phyloP scores from a whole-genome alignment of 2,888 invertebrate species.

The Cataglyphis albicans region DNA sequence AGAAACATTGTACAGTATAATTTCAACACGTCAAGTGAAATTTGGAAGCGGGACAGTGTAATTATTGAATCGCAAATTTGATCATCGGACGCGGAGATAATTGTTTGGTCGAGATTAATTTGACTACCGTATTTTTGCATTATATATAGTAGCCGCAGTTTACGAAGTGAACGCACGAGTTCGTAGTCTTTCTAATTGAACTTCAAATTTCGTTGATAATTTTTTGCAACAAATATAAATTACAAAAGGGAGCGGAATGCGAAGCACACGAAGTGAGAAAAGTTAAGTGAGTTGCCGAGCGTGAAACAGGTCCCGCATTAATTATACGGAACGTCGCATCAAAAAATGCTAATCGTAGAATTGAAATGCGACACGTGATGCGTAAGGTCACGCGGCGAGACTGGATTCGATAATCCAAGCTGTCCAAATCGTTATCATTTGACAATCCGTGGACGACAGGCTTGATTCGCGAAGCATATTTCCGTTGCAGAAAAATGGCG shows the following conservation, averaged over 20 bases:
- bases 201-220: not conserved
- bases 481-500: conserved; percentile 58
- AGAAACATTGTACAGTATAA: not conserved
- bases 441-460: conserved; percentile 43
- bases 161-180: not conserved
- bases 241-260: not conserved
- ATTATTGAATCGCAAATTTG: conserved; percentile 15
- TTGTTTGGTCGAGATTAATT: not conserved
- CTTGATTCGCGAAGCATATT: conserved; percentile 26
- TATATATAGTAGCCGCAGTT: not conserved
- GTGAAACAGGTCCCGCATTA: not conserved
- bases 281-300: not conserved
- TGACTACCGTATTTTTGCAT: not conserved
- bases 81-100: not conserved
- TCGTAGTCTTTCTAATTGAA: not conserved
- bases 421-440: conserved; percentile 51
- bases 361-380: conserved; percentile 15
- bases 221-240: not conserved
- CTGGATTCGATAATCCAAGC: conserved; percentile 34
- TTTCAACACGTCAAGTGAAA: not conserved
- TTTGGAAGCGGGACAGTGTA: not conserved
- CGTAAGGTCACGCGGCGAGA: not conserved
- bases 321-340: not conserved
- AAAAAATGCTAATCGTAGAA: not conserved
- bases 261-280: not conserved